Conservation (phyloP, 2,888 invertebrate genomes). For the Noctua janthina region DNA sequence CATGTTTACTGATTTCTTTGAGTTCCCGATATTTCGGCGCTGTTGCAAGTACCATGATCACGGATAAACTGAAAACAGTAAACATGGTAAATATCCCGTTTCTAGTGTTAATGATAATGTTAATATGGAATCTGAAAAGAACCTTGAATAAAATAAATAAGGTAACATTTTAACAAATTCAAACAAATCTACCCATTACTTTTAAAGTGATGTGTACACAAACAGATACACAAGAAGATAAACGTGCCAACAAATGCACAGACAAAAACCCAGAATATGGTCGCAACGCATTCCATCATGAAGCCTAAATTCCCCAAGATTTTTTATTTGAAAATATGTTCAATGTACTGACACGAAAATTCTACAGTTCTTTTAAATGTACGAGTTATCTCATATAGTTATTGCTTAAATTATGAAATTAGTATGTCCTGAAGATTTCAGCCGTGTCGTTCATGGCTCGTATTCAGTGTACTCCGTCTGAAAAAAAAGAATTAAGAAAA, state of each 20-base stretch:
- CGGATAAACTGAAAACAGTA: too few relatives aligned
- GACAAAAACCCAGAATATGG: slow-evolving; percentile 46
- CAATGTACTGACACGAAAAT: not conserved
- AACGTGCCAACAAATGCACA: slow-evolving; percentile 37
- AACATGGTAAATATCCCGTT: too few relatives aligned
- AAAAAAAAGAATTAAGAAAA: slow-evolving; percentile 54
- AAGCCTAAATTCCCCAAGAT: not conserved
- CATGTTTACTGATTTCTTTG: too few relatives aligned
- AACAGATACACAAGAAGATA: slow-evolving; percentile 39
- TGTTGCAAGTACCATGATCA: too few relatives aligned
- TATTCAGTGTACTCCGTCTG: slow-evolving; percentile 66
- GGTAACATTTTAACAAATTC: not conserved
- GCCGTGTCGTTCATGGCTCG: slow-evolving; percentile 40
- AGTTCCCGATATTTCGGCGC: too few relatives aligned
- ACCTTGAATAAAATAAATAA: not conserved
- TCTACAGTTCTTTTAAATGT: not conserved
- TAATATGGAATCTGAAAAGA: not conserved
- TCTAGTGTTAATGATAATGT: too few relatives aligned
- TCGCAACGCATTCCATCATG: slow-evolving; percentile 46
- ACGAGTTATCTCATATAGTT: not conserved
- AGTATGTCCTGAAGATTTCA: not conserved
- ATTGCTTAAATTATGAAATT: slow-evolving; percentile 21
- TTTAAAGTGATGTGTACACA: slow-evolving; percentile 49
- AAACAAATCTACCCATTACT: slow-evolving; percentile 39
- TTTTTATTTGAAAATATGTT: not conserved